Evolutionary conservation across 1,140 invertebrate genomes (phyloP).

Genomic region (Drosophila nannoptera): DNA sequence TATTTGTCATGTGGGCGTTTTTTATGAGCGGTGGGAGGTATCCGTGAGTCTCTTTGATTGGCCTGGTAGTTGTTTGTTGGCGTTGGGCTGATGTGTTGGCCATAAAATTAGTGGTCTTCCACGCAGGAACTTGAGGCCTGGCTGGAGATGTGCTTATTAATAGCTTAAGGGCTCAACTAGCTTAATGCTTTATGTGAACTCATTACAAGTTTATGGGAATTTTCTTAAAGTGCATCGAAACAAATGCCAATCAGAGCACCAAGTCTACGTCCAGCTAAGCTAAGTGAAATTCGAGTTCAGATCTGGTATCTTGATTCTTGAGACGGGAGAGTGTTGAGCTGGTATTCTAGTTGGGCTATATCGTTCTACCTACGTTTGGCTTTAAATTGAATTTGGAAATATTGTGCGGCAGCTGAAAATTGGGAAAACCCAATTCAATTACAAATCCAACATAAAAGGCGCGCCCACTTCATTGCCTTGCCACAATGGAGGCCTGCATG

Average conservation of each 20-base stretch:
- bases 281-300: too few relatives aligned
- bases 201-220: constrained; percentile 24
- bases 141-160: constrained; percentile 53
- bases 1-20: constrained; percentile 63
- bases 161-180: constrained; percentile 52
- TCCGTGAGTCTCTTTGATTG: constrained; percentile 47
- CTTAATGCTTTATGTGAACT: constrained; percentile 27
- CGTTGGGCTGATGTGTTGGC: constrained; percentile 56
- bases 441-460: too few relatives aligned
- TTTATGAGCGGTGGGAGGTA: constrained; percentile 52
- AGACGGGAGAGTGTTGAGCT: too few relatives aligned
- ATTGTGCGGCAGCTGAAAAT: too few relatives aligned
- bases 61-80: constrained; percentile 62
- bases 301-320: too few relatives aligned
- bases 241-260: neutral
- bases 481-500: constrained; percentile 5
- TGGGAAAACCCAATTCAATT: too few relatives aligned
- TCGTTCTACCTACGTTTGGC: too few relatives aligned
- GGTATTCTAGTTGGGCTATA: too few relatives aligned
- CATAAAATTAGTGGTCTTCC: constrained; percentile 65
- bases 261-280: too few relatives aligned
- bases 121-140: constrained; percentile 6
- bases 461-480: constrained; percentile 17
- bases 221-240: constrained; percentile 23
- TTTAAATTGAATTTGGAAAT: too few relatives aligned